These are phyloP conservation scores for Elgaria multicarinata DNA, from an alignment of 2,113 vertebrate genomes.

Conservation along the genomic window DNA sequence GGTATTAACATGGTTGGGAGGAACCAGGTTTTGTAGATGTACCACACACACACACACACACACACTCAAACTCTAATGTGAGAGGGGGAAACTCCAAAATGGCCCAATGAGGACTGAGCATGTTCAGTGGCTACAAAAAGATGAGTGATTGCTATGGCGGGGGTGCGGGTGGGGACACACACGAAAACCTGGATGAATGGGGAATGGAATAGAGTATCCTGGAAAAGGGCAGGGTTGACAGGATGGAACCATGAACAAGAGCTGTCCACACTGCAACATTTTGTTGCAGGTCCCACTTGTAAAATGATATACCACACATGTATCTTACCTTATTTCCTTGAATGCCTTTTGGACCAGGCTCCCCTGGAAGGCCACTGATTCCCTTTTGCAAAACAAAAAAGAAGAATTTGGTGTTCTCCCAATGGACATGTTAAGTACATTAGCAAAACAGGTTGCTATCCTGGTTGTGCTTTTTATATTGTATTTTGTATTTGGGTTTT, in stretches of 20 bases:
- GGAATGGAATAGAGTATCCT: background rate
- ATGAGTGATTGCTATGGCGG: too few relatives aligned
- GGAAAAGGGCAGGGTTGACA: background rate
- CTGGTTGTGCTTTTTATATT: too few relatives aligned
- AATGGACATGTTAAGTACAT: background rate
- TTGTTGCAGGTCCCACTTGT: background rate
- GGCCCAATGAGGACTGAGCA: background rate
- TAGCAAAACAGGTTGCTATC: too few relatives aligned
- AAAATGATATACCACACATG: background rate
- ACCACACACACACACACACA: too few relatives aligned
- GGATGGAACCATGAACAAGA: background rate
- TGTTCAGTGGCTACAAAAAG: background rate
- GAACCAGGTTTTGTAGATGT: background rate
- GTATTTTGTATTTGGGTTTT: too few relatives aligned
- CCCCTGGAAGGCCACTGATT: constrained; percentile 79
- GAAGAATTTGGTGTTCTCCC: constrained; percentile 42
- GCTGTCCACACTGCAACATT: too few relatives aligned
- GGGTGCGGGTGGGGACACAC: too few relatives aligned
- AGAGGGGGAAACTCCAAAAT: background rate
- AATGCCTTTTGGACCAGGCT: constrained; percentile 82
- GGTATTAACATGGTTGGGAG: background rate
- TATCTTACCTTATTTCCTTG: constrained; percentile 85
- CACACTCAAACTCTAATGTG: too few relatives aligned
- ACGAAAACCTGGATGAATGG: background rate
- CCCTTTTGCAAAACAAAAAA: constrained; percentile 76